Evolutionary conservation across 2,888 invertebrate species (phyloP), one percentile per base, ranked within the genome.

Genomic region (Volucella bombylans): DNA sequence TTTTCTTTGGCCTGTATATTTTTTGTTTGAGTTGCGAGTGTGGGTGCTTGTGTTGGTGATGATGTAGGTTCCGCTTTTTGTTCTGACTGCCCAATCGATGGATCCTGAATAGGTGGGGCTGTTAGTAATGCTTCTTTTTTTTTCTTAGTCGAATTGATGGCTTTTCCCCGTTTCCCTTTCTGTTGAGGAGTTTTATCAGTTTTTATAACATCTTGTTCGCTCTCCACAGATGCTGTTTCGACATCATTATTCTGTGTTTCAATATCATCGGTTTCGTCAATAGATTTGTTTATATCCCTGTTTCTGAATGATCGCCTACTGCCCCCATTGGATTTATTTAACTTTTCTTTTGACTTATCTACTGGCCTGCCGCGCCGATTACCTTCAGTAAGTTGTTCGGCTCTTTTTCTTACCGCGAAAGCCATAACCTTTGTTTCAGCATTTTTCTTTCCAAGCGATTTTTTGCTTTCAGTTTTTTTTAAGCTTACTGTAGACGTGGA

Each of bases 341-440:
- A 77, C 76, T 88, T 88, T 89, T 88, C 86, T 89, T 90, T 88
- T 6, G 91, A 90, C 87, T 91, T 91, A 10, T 90, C 89, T 71
- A 90, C 89, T 86, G 91, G 92, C 6, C 94, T 88, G 8, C 88
- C 89, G 9, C 90, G 89, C 31, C 91, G 88, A 86, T 91, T 91
- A 2, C 91, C 90, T 43, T 90, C 91, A 1, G 91, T 87, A 52
- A 89, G 86, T 59, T 90, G 89, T 77, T 93, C 94, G 3, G 94
- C 93, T 50, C 93, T 90, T 89, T 94, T 94, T 41, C 94, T 90
- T 1, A 93, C 94, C n/a, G 94, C 93, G 88, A 93, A 93, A 23
- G 93, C 92, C 68, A 93, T 92, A 8, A 87, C 71, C 43, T 86
- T 81, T 38, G 65, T 45, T 62, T 87, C 64, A 9, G 69, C 69